Base-by-base conservation (phyloP, 2,113 vertebrate genomes). In the Apeltes quadracus region DNA sequence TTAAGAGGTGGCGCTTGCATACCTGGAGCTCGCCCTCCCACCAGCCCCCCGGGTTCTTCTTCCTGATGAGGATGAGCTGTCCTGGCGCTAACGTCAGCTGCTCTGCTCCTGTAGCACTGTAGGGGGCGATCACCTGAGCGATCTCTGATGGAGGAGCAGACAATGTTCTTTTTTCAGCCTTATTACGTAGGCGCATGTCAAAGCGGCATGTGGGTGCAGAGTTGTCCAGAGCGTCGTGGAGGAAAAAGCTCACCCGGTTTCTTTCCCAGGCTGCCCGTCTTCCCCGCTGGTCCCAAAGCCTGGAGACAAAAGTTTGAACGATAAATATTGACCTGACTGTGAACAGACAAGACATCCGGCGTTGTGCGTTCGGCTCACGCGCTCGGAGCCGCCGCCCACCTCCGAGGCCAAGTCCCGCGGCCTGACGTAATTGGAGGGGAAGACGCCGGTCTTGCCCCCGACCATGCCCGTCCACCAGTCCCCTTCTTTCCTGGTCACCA, bases 11-110 rank as follows among this genome's bases (percentile, higher is more conserved):
- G 36, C 61, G 29, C 12, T 54, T 14, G 90, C 85, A 82, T 80
- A 98, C 97, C 93, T 99, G 98, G 27, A 99, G 94, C 61, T 99
- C 98, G 78, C 98, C 98, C 92, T 99, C 98, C 98, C 98, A 99
- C 98, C 97, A 99, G 84, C 98, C 98, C n/a, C 97, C 96, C 1
- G 97, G 96, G 84, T 98, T 99, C 92, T 98, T 99, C 84, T 98
- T 99, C 46, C 97, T 94, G 86, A 99, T 98, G 87, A 99, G 93
- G 84, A 99, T 99, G 76, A 99, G 90, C 86, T 99, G 98, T 20
- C 98, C 98, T 0, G 97, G 96, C 75, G 97, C 97, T 72, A 99
- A 89, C 0, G 98, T 99, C 55, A 99, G 95, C 87, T 99, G 98
- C 88, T 98, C 97, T 0, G 96, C 94, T 48, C 98, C 97, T 0